Base-by-base conservation (phyloP, 2,888 invertebrate genomes). In the Odontothrips loti region DNA sequence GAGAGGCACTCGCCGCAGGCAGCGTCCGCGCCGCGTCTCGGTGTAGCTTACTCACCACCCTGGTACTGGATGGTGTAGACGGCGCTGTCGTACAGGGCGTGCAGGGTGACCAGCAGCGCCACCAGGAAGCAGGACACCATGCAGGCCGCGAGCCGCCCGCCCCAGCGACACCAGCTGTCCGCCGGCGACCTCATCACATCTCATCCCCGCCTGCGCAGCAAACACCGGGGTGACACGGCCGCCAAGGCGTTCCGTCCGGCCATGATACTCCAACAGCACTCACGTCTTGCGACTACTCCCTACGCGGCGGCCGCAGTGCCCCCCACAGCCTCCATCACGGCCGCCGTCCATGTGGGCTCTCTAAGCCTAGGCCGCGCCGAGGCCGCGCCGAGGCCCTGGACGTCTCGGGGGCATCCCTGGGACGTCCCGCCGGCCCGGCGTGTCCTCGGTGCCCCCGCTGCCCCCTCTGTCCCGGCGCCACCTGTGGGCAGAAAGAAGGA, bases 71-170 rank as follows among this genome's bases (percentile, higher is more conserved):
- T 80, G 80, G 82, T 81, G 80, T 83, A 82, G 48, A 83, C 82
- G 6, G 83, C 83, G 43, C 81, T 82, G 80, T 83, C 83, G 82
- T 84, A 84, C 48, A 83, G 82, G 15, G 82, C 80, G 80, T 84
- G 84, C 47, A 83, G 82, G n/a, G 82, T 82, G 81, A 84, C 81
- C 80, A 84, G 83, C 80, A 84, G 82, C 58, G 84, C 83, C 34
- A 84, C 43, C 27, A 82, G 63, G 11, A 81, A 79, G 48, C 82
- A 82, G 48, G 82, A 80, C 80, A 82, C 58, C 47, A 82, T 75
- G 43, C 81, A 79, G 80, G 82, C 82, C 23, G 82, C 81, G 43
- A 82, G 80, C 75, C 82, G 82, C 23, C 68, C 68, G 68, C 68
- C 68, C 68, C 68, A 75, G 12, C 68, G 68, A 27, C 68, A 75